Conservation (phyloP, 2,888 invertebrate genomes). For the Trichopoda pennipes region DNA sequence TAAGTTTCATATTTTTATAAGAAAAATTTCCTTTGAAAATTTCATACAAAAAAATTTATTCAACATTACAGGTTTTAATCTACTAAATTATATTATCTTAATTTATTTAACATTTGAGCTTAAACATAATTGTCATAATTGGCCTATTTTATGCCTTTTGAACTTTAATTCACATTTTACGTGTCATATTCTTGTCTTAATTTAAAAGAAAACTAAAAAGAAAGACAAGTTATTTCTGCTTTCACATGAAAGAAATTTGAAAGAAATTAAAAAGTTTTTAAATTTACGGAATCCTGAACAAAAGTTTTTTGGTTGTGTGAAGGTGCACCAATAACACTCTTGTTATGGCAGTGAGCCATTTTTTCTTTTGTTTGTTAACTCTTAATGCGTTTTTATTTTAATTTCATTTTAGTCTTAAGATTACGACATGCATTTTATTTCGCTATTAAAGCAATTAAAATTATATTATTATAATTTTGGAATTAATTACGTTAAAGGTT, state of each 20-base stretch:
- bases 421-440: too few relatives aligned
- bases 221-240: background rate
- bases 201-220: conserved; percentile 10
- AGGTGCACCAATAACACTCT: conserved; percentile 2
- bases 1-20: background rate
- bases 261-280: conserved; percentile 26
- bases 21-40: background rate
- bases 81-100: conserved; percentile 13
- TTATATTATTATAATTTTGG: too few relatives aligned
- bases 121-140: conserved; percentile 53
- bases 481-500: too few relatives aligned
- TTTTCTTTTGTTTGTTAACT: conserved; percentile 15
- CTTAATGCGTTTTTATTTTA: too few relatives aligned
- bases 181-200: conserved; percentile 53
- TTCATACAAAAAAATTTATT: background rate
- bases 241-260: background rate
- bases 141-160: conserved; percentile 61
- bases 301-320: background rate
- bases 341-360: conserved; percentile 6
- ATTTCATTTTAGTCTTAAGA: too few relatives aligned
- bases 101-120: conserved; percentile 37
- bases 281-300: conserved; percentile 42
- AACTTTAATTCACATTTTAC: conserved; percentile 58
- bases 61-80: conserved; percentile 20
- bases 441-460: too few relatives aligned